A percentile compares a stretch with the other conserved stretches of the same genome.
These are phyloP conservation scores for Epinotia brunnichana DNA, from an alignment of 2,888 invertebrate species.

Conservation along the genomic window DNA sequence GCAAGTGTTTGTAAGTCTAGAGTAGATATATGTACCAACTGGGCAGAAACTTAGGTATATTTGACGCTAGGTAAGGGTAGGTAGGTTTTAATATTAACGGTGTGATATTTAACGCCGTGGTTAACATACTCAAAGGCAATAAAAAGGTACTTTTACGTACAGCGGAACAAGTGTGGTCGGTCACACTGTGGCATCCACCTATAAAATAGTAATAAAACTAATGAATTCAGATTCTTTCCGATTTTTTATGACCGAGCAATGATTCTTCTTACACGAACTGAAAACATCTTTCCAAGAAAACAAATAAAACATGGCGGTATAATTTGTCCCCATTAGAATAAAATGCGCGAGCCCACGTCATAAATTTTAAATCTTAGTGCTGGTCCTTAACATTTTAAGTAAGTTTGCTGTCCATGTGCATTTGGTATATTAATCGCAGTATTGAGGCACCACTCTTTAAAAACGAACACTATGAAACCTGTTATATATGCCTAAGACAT, in stretches of 20 bases:
- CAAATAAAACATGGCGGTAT: slow-evolving; percentile 25
- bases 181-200: slow-evolving; percentile 18
- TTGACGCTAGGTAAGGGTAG: too few relatives aligned
- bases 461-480: too few relatives aligned
- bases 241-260: slow-evolving; percentile 35
- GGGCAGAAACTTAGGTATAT: too few relatives aligned
- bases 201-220: slow-evolving; percentile 42
- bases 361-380: not conserved
- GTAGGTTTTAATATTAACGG: slow-evolving; percentile 14
- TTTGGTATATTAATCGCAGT: too few relatives aligned
- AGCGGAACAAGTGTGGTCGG: slow-evolving; percentile 30
- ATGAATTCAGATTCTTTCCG: slow-evolving; percentile 39
- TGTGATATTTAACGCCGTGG: slow-evolving; percentile 40
- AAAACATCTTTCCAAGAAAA: slow-evolving; percentile 38
- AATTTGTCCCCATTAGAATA: slow-evolving; percentile 15
- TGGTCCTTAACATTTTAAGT: not conserved
- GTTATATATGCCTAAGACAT: too few relatives aligned
- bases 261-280: slow-evolving; percentile 36
- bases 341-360: not conserved
- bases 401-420: too few relatives aligned
- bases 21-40: not conserved
- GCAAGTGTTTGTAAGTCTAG: not conserved
- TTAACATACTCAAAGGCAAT: slow-evolving; percentile 36
- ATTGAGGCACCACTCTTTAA: too few relatives aligned
- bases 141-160: slow-evolving; percentile 34